Evolutionary conservation across 2,113 vertebrate genomes (phyloP).

Genomic region (Cyphomyrus discorhynchus): DNA sequence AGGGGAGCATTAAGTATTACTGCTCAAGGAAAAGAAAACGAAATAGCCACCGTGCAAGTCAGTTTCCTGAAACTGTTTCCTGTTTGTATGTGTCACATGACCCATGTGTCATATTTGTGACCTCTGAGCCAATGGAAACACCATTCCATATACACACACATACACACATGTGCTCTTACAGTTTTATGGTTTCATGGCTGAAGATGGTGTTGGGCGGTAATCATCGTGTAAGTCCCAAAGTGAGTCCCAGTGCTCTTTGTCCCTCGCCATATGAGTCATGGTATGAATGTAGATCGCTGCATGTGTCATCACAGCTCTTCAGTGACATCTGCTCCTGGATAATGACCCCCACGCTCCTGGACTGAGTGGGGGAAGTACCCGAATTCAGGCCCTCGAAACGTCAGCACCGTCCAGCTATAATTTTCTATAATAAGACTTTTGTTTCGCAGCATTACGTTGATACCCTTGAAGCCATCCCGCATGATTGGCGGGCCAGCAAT

Average conservation of each 20-base stretch:
- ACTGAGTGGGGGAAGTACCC: conserved; percentile 54
- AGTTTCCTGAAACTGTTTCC: background rate
- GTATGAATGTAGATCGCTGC: background rate
- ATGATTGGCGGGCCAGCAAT: conserved; percentile 71
- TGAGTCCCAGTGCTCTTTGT: background rate
- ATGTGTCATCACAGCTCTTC: background rate
- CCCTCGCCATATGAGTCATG: background rate
- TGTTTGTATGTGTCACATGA: background rate
- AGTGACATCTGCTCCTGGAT: background rate
- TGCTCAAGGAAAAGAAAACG: background rate
- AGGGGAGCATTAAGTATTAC: background rate
- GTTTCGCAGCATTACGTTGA: conserved; percentile 81
- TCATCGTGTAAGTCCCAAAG: background rate
- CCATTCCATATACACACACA: background rate
- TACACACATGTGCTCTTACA: background rate
- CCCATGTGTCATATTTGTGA: background rate
- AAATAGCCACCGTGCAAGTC: background rate
- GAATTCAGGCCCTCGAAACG: conserved; percentile 65
- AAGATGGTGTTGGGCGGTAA: background rate
- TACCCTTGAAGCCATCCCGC: conserved; percentile 79
- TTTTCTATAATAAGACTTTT: conserved; percentile 93
- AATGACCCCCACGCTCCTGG: background rate
- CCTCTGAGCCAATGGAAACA: background rate
- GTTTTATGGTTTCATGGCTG: background rate
- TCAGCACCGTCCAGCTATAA: conserved; percentile 77